These are phyloP conservation scores for Cebus imitator DNA, from an alignment of 2,113 vertebrate genomes.

Conservation along the genomic window DNA sequence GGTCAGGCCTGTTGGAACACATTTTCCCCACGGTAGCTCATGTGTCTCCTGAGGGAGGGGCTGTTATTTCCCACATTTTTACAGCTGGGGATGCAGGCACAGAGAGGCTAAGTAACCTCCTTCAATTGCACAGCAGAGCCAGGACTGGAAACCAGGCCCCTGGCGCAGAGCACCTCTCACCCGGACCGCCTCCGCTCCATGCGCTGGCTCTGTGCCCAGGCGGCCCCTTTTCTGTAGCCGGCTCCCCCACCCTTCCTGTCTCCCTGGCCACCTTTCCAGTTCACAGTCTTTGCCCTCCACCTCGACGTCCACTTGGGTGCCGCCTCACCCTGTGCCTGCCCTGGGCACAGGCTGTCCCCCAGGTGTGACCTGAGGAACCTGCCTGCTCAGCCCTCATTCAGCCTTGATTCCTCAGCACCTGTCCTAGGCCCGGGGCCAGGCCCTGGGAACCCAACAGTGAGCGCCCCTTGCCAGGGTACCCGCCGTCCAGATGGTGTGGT, in stretches of 20 bases:
- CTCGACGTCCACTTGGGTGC: accelerated
- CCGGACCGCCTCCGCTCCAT: background rate
- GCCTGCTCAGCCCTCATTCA: background rate
- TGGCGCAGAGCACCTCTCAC: accelerated
- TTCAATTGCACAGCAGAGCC: background rate
- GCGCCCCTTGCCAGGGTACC: background rate
- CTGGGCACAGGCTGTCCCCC: background rate
- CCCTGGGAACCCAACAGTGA: background rate
- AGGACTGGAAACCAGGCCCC: accelerated
- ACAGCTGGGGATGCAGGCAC: background rate
- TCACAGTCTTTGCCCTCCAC: accelerated
- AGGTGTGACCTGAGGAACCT: background rate
- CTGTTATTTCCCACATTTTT: background rate
- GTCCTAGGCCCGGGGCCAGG: background rate
- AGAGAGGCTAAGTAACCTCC: background rate
- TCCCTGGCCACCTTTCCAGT: background rate
- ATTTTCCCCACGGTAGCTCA: accelerated
- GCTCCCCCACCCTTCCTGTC: background rate
- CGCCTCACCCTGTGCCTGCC: background rate
- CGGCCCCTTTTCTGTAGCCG: background rate
- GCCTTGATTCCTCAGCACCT: background rate
- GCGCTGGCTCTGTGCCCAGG: accelerated
- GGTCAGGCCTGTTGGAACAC: background rate
- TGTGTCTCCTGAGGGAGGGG: background rate
- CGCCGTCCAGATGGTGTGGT: background rate